phyloP scores from a whole-genome alignment of 1,140 invertebrate species.

The Eriosoma lanigerum region DNA sequence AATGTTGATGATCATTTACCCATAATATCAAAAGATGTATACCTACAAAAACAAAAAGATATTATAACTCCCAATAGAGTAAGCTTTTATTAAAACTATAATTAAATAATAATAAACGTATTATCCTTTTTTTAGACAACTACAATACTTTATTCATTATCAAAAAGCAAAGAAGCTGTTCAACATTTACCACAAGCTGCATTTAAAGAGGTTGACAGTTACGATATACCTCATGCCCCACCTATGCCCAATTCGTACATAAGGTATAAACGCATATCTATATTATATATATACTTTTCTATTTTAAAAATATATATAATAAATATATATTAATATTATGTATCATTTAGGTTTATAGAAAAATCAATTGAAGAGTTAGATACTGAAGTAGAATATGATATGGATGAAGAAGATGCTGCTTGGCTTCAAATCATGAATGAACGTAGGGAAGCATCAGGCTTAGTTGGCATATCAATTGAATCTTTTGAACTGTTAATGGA shows the following conservation, averaged over 20 bases:
- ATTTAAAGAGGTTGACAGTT: slow-evolving; percentile 76
- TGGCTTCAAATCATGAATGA: slow-evolving; percentile 90
- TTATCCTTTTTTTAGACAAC: slow-evolving; percentile 33
- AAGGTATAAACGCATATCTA: slow-evolving; percentile 53
- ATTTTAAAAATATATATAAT: slow-evolving; percentile 16
- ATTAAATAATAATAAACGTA: background rate
- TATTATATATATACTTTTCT: background rate
- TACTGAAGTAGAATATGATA: slow-evolving; percentile 92
- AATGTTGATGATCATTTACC: slow-evolving; percentile 21
- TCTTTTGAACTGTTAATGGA: slow-evolving; percentile 95
- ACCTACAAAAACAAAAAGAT: slow-evolving; percentile 17
- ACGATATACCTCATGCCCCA: slow-evolving; percentile 78
- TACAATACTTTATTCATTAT: slow-evolving; percentile 47
- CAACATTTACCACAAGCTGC: slow-evolving; percentile 77
- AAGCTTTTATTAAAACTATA: background rate
- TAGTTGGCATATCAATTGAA: slow-evolving; percentile 75
- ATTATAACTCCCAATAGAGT: slow-evolving; percentile 4
- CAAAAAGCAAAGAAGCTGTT: slow-evolving; percentile 54
- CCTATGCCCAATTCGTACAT: slow-evolving; percentile 78
- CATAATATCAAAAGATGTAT: slow-evolving; percentile 31
- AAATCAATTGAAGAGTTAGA: slow-evolving; percentile 92
- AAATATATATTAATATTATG: too few species aligned
- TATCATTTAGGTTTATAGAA: slow-evolving; percentile 78
- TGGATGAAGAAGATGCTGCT: slow-evolving; percentile 94
- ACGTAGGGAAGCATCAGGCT: slow-evolving; percentile 67